Base-by-base conservation (phyloP, 1,140 invertebrate genomes). In the Hypsibius dujardini region DNA sequence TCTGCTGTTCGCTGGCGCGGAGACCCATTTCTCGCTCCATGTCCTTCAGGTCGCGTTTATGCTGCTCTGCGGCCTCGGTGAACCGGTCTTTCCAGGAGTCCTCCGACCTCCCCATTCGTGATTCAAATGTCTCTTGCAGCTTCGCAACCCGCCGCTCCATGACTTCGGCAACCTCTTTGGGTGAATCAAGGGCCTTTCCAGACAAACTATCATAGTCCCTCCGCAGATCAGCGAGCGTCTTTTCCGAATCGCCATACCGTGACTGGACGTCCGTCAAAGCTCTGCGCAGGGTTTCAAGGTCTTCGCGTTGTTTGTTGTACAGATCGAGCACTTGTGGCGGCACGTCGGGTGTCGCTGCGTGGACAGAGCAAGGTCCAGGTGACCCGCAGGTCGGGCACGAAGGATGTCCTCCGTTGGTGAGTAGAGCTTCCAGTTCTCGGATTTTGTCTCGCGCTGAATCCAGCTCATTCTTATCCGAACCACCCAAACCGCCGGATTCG, bases 361-460 rank as follows among this genome's bases (percentile, higher is more conserved):
- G 28, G 28, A 28, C 28, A 28, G 28, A 28, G 28, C 28, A 28
- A 28, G 28, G 28, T 28, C 28, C 28, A 28, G 28, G 28, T 28
- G 28, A 28, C 28, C 28, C 28, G 28, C 28, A 28, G 28, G 28
- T 28, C 28, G 28, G 28, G 28, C 28, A 28, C 28, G 28, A 28
- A 28, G 28, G 28, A 28, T 28, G 28, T 28, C 28, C 28, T 28
- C 28, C 28, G 28, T 28, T 28, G 28, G 28, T 28, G 7, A 56
- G 50, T n/a, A 56, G 7, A 7, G 7, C n/a, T 56, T 56, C 50
- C 50, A 56, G 50, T 56, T 56, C 50, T 7, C 50, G 50, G 7
- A 56, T 56, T n/a, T n/a, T 56, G 50, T 56, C 50, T 56, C 50
- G 50, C 7, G 50, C 50, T 56, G 50, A 56, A 56, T n/a, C 50